Base-by-base conservation (phyloP, 1,140 invertebrate genomes). In the Pectinophora gossypiella region DNA sequence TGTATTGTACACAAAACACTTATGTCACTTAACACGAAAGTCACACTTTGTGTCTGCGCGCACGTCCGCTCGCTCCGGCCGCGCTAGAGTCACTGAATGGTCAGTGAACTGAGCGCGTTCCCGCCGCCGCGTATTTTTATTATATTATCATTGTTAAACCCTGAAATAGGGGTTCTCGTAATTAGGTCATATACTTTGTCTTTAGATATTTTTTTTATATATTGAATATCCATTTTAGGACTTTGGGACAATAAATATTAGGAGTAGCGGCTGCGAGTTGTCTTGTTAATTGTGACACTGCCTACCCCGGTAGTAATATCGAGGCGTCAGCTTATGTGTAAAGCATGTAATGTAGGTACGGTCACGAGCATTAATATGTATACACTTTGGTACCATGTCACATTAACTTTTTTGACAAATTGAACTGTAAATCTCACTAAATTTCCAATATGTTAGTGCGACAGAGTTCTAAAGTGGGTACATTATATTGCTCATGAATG, bases 31-130 rank as follows among this genome's bases (percentile, higher is more conserved):
- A 47, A 27, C 21, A 4, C 23, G 45, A 43, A 7, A 9, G 13
- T 10, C 16, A 6, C 7, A 13, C 6, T n/a, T 38, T 10, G 18
- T 44, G 12, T 20, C 19, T 18, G 19, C 19, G 43, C 45, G 23
- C 55, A 22, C 55, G 60, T 62, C 60, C 52, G 72, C 69, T 51
- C 64, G 49, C 54, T 19, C 56, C 15, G 42, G 49, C 48, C 48
- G 68, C 48, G 60, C 77, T 72, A 72, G 58, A 84, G 80, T 84
- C 80, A 84, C 80, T 84, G 80, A 84, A 81, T 77, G 61, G 57
- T 43, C 36, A 46, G 50, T n/a, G n/a, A n/a, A n/a, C n/a, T n/a
- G n/a, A n/a, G n/a, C n/a, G n/a, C n/a, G n/a, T n/a, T n/a, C n/a
- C n/a, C n/a, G n/a, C n/a, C n/a, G n/a, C n/a, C n/a, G n/a, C n/a